phyloP scores from a whole-genome alignment of 2,888 invertebrate species.

The Craniophora ligustri region DNA sequence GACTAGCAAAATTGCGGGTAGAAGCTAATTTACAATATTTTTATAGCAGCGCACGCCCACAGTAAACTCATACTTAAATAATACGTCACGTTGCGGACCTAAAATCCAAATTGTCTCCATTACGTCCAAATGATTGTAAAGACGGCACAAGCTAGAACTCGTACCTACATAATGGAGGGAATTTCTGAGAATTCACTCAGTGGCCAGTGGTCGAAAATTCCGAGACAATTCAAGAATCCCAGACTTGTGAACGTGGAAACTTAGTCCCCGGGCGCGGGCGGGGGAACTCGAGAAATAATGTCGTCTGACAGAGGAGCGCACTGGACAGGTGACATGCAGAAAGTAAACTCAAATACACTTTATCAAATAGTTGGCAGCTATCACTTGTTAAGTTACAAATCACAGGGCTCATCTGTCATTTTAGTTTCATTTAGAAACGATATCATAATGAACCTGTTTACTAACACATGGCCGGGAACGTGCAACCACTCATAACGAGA shows the following conservation, averaged over 20 bases:
- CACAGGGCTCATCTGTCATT: no score
- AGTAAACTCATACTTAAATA: background rate
- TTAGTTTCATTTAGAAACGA: no score
- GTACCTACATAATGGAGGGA: conserved; percentile 8
- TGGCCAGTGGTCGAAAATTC: conserved; percentile 26
- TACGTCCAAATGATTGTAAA: background rate
- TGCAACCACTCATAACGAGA: no score
- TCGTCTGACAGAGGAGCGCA: conserved; percentile 10
- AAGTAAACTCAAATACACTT: background rate
- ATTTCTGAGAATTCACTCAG: conserved; percentile 18
- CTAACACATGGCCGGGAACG: no score
- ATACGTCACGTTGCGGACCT: background rate
- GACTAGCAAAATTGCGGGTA: no score
- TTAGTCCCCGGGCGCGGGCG: conserved; percentile 13
- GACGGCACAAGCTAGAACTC: background rate
- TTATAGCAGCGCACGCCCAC: background rate
- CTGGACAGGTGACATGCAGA: background rate
- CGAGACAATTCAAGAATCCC: conserved; percentile 27
- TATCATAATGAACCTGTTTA: no score
- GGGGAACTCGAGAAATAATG: conserved; percentile 1
- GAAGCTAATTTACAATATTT: no score
- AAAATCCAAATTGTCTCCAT: background rate
- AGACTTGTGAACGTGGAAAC: conserved; percentile 22
- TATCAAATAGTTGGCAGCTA: no score
- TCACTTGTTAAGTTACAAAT: no score